phyloP scores from a whole-genome alignment of 2,113 vertebrate species.

The Otus sunia region DNA sequence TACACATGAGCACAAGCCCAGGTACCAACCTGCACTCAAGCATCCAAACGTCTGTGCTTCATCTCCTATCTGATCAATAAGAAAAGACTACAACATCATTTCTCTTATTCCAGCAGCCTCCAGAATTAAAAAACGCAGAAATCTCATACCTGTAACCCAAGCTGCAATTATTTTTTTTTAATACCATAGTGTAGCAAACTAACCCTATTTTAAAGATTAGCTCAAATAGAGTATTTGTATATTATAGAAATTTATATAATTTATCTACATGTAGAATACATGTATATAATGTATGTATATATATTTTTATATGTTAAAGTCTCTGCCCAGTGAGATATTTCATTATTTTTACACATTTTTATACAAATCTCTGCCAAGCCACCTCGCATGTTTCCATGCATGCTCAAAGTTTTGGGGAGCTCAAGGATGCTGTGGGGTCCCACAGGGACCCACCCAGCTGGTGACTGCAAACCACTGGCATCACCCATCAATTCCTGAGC shows the following conservation, averaged over 20 bases:
- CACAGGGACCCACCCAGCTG: neutral
- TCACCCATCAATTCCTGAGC: neutral
- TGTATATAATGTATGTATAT: no score
- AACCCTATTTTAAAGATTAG: neutral
- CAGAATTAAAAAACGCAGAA: neutral
- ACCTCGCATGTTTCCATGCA: neutral
- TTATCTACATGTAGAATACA: neutral
- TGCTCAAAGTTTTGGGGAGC: neutral
- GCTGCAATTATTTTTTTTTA: neutral
- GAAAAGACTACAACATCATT: neutral
- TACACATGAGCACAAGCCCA: rapidly evolving
- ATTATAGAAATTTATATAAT: neutral
- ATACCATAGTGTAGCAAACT: neutral
- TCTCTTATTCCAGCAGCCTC: neutral
- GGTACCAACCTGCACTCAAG: neutral
- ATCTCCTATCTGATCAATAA: neutral
- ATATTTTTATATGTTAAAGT: neutral
- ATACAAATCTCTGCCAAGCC: neutral
- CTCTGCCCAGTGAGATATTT: neutral
- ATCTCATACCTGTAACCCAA: neutral
- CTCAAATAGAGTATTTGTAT: neutral
- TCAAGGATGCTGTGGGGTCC: neutral
- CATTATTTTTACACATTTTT: neutral
- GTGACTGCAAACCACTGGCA: neutral
- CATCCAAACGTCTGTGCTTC: neutral